Evolutionary conservation across 2,888 invertebrate species (phyloP).

Genomic region (Oscheius sp.): DNA sequence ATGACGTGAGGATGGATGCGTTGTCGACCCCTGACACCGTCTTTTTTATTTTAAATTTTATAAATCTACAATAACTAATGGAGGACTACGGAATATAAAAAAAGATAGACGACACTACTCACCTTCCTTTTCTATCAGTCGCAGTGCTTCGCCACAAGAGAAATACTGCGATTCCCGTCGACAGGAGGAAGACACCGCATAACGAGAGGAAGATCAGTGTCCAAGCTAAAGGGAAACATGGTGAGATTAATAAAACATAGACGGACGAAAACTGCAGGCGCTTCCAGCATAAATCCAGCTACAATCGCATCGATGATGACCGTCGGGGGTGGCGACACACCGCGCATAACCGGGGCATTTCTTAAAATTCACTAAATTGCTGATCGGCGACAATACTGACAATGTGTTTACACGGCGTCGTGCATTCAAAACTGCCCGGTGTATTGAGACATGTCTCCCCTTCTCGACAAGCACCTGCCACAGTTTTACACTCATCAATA

Average conservation of each 20-base stretch:
- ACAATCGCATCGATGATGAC: conserved; percentile 10
- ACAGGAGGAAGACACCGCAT: conserved; percentile 10
- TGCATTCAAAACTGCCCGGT: conserved; percentile 20
- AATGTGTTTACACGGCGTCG: conserved; percentile 19
- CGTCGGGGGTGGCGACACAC: background rate
- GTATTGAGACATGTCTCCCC: conserved; percentile 23
- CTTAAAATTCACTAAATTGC: background rate
- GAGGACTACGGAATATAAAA: no score
- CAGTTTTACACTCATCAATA: conserved; percentile 17
- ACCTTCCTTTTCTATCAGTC: conserved; percentile 13
- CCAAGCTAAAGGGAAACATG: conserved; percentile 15
- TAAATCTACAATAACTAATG: background rate
- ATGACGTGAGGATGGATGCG: conserved; percentile 23
- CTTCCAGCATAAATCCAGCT: conserved; percentile 36
- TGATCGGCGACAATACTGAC: conserved; percentile 1
- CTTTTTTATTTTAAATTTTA: background rate
- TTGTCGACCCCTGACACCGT: background rate
- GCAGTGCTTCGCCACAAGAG: background rate
- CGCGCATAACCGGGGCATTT: conserved; percentile 26
- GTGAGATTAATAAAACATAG: background rate
- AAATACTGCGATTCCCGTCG: background rate
- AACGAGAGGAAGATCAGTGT: conserved; percentile 25
- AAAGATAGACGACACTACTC: background rate
- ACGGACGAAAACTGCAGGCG: conserved; percentile 32
- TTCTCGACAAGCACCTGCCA: background rate